A percentile compares a stretch with the other conserved stretches of the same genome.
phyloP scores from a whole-genome alignment of 2,888 invertebrate genomes.

The Atrina japonica region DNA sequence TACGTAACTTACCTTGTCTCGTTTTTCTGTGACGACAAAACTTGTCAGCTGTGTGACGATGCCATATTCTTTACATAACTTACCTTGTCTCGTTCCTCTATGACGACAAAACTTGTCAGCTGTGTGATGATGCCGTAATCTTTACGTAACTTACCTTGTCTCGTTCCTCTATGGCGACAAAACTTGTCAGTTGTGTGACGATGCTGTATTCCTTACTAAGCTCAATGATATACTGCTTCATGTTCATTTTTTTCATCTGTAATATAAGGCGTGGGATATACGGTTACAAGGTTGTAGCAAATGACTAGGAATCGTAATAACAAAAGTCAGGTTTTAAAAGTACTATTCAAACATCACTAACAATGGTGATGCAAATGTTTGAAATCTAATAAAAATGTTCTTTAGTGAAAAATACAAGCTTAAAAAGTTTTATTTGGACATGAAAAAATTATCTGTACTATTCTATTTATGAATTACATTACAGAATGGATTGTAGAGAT shows the following conservation, averaged over 20 bases:
- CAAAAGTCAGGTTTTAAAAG: no score
- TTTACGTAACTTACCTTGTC: slow-evolving; percentile 63
- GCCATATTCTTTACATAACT: slow-evolving; percentile 78
- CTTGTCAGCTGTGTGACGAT: slow-evolving; percentile 80
- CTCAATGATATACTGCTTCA: slow-evolving; percentile 75
- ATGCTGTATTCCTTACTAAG: slow-evolving; percentile 79
- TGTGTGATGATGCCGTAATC: slow-evolving; percentile 79
- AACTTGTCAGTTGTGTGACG: slow-evolving; percentile 80
- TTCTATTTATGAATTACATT: no score
- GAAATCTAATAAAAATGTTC: no score
- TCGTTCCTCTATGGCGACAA: slow-evolving; percentile 80
- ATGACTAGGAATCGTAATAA: no score
- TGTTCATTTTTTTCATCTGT: slow-evolving; percentile 64
- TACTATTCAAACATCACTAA: no score
- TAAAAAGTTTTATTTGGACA: no score
- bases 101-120: slow-evolving; percentile 80
- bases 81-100: slow-evolving; percentile 79
- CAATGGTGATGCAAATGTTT: no score
- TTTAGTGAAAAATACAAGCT: no score
- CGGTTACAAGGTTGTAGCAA: no score
- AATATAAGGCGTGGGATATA: no score
- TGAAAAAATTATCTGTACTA: no score
- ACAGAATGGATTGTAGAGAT: no score
- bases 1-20: slow-evolving; percentile 78
- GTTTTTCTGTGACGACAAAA: slow-evolving; percentile 80